Evolutionary conservation across 2,888 invertebrate species (phyloP), one percentile per base, ranked within the genome.

Genomic region (Odontomyia ornata): DNA sequence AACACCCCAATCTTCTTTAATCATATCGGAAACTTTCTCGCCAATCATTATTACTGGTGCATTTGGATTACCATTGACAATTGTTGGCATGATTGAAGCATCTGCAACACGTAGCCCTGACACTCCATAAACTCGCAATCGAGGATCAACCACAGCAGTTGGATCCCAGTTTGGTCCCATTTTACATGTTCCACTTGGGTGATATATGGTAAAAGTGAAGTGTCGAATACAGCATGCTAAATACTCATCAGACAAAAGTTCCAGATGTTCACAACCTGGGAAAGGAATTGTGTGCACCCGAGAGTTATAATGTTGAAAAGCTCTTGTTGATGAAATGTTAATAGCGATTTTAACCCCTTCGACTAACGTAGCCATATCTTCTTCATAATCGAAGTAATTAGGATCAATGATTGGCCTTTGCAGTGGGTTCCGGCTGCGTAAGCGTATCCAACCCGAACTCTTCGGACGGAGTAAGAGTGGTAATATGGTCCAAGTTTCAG

Each of bases 1-100:
- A 52, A 52, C 52, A 56, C 43, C 89, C 94, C 95, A 95, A 85
- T 95, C 95, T 84, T 95, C 92, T 84, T 95, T 95, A 79, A 96
- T 94, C 90, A 96, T 91, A 83, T 96, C 96, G 7, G 95, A 92
- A 0, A 91, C 95, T 84, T 96, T 96, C 83, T 96, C 96, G 0
- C 93, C 96, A 73, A 96, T 95, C 95, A 96, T 96, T 62, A 96
- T 95, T 1, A 92, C 91, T 0, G 95, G 95, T 0, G 95, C 96
- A 84, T 96, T 96, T 0, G 96, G 95, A 87, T 96, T 96, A 0
- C 96, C 96, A 84, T 95, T 95, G 15, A 95, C 91, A 78, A 96
- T 95, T 0, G 90, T 91, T 0, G 96, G 96, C 95, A 96, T 96
- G 73, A 96, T 92, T 80, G 95, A 94, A 0, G 95, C 95, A 83